Conservation (phyloP, 2,113 vertebrate genomes). For the Hoplias malabaricus region DNA sequence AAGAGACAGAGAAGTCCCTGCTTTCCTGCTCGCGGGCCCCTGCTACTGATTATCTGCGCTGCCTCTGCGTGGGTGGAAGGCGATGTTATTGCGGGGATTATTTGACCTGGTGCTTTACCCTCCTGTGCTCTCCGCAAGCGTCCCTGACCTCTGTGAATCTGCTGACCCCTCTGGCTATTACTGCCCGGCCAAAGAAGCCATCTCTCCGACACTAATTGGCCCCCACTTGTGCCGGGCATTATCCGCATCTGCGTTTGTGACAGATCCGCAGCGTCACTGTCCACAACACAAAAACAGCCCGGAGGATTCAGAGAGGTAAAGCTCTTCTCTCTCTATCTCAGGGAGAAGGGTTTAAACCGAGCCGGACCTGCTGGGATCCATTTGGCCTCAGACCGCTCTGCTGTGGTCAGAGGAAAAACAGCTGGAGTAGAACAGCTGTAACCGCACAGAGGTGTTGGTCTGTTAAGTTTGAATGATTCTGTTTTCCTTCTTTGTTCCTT, state of each 20-base stretch:
- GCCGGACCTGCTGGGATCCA: too few species aligned
- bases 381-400: too few species aligned
- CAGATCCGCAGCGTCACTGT: not conserved
- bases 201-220: conserved; percentile 11
- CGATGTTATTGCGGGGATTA: not conserved
- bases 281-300: too few species aligned
- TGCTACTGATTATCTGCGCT: not conserved
- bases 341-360: too few species aligned
- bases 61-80: not conserved
- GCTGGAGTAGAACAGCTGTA: too few species aligned
- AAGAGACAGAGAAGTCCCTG: conserved; percentile 42
- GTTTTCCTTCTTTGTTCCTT: too few species aligned
- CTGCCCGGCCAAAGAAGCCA: not conserved
- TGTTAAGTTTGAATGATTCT: too few species aligned
- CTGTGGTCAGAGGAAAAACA: too few species aligned
- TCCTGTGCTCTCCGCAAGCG: not conserved
- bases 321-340: too few species aligned
- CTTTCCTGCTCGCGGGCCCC: conserved; percentile 16
- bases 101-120: not conserved
- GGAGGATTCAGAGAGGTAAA: too few species aligned
- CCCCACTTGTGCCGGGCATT: conserved; percentile 6
- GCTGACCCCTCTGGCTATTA: not conserved
- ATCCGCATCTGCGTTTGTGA: not conserved
- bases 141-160: conserved; percentile 4
- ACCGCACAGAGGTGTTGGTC: too few species aligned